These are phyloP conservation scores for Drosophila insularis DNA, from an alignment of 1,140 invertebrate species.

Conservation along the genomic window DNA sequence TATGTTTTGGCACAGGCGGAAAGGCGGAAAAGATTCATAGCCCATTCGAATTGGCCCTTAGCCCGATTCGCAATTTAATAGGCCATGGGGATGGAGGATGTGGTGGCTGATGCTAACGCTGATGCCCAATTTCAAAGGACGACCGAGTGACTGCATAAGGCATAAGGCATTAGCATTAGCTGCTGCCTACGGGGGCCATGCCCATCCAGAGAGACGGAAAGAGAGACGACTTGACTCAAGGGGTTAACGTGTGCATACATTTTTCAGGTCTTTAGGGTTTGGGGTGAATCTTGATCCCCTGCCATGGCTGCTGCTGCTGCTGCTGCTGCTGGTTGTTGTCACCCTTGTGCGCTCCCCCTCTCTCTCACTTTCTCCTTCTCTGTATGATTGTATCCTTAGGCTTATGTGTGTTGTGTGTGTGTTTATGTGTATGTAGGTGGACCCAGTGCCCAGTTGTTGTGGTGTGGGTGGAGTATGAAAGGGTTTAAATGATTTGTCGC, in stretches of 20 bases:
- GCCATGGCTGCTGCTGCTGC: background rate
- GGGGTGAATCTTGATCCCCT: constrained; percentile 11
- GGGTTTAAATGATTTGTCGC: constrained; percentile 82
- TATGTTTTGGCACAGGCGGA: constrained; percentile 62
- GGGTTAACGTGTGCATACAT: constrained; percentile 67
- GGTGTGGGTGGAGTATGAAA: constrained; percentile 29
- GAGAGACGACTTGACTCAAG: constrained; percentile 40
- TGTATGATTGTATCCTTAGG: constrained; percentile 29
- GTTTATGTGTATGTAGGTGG: constrained; percentile 5
- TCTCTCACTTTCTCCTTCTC: background rate
- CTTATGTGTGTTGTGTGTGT: background rate
- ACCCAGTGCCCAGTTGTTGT: background rate
- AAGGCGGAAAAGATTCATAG: constrained; percentile 73
- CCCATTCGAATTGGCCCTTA: constrained; percentile 65
- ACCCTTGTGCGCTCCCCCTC: constrained; percentile 66
- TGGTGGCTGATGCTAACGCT: constrained; percentile 35
- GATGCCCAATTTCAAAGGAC: constrained; percentile 66
- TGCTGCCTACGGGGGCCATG: constrained; percentile 41
- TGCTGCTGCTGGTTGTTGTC: constrained; percentile 55
- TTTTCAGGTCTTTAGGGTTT: constrained; percentile 28
- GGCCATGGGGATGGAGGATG: background rate
- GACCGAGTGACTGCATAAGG: constrained; percentile 24
- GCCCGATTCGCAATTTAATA: constrained; percentile 28
- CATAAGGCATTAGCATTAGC: constrained; percentile 52
- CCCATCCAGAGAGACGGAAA: background rate